Conservation (phyloP, 2,797 vertebrate genomes). For the Onychomys leucogaster region DNA sequence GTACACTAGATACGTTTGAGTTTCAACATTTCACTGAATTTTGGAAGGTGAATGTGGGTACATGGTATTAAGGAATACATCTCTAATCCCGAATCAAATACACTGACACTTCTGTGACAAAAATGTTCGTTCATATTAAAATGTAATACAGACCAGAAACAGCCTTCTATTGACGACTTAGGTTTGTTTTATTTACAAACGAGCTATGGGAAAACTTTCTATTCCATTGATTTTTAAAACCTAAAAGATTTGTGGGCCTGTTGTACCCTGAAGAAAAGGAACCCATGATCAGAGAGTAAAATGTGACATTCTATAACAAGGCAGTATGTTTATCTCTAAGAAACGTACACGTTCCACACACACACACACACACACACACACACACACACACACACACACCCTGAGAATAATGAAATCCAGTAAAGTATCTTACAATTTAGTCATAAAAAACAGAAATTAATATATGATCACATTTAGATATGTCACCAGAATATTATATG, state of each 20-base stretch:
- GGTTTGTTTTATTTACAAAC: neutral
- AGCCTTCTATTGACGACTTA: neutral
- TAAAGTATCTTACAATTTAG: neutral
- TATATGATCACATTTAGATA: neutral
- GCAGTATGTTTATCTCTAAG: neutral
- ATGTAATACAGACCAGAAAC: slow-evolving; percentile 23
- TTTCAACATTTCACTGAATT: slow-evolving; percentile 39
- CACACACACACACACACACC: no score
- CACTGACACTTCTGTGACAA: slow-evolving; percentile 10
- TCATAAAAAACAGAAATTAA: neutral
- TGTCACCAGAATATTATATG: neutral
- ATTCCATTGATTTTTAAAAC: neutral
- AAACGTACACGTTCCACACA: neutral
- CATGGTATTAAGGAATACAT: neutral
- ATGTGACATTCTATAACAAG: slow-evolving; percentile 23
- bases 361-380: no score
- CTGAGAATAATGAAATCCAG: neutral
- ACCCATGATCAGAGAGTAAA: neutral
- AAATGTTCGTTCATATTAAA: slow-evolving; percentile 27
- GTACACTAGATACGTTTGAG: neutral
- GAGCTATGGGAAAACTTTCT: neutral
- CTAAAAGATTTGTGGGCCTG: neutral
- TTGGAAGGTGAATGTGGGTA: neutral
- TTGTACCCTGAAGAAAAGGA: neutral
- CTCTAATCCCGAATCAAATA: slow-evolving; percentile 20